These are phyloP conservation scores for Suricata suricatta DNA, from an alignment of 2,113 vertebrate species.

Conservation along the genomic window DNA sequence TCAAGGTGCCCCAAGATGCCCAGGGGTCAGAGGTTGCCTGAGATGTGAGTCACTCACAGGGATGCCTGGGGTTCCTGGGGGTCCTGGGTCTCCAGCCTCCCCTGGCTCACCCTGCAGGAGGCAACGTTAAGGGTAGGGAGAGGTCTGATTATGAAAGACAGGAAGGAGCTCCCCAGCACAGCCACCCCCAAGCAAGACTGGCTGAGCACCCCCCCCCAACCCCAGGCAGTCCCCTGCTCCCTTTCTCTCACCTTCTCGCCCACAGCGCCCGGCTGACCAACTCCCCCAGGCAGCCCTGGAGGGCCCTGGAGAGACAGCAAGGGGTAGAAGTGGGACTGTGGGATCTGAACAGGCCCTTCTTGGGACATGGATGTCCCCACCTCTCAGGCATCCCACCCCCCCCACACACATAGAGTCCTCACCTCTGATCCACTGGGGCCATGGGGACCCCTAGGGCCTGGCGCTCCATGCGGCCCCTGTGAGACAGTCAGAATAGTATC, in stretches of 20 bases:
- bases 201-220: no score
- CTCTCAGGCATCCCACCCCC: not conserved
- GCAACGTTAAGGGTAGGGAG: not conserved
- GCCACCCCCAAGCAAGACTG: not conserved
- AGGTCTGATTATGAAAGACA: not conserved
- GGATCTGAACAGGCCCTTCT: not conserved
- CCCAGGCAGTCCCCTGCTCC: not conserved
- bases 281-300: conserved; percentile 88
- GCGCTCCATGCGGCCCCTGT: conserved; percentile 93
- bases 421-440: conserved; percentile 92
- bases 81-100: conserved; percentile 90
- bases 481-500: not conserved
- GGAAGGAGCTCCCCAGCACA: not conserved
- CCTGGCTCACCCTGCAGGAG: conserved; percentile 92
- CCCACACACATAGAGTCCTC: conserved; percentile 38
- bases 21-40: not conserved
- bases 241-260: conserved; percentile 91
- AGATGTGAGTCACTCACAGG: conserved; percentile 85
- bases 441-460: conserved; percentile 89
- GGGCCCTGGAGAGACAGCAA: conserved; percentile 83
- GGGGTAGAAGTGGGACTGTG: not conserved
- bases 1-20: not conserved
- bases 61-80: conserved; percentile 85
- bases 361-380: not conserved
- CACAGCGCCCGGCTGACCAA: conserved; percentile 91